Conservation (phyloP, 2,888 invertebrate species). For the Thecophora atra region DNA sequence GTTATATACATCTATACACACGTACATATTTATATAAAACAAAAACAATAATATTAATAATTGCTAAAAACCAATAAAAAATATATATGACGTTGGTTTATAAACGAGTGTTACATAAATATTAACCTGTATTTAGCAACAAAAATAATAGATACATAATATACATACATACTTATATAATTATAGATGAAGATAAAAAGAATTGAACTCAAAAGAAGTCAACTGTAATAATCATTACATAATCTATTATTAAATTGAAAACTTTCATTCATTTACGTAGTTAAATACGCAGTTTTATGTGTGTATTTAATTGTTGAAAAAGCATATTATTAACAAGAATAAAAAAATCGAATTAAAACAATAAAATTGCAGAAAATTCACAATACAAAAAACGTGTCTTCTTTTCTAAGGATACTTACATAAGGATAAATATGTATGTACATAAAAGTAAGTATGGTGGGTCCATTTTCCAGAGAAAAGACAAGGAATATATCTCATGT, state of each 20-base stretch:
- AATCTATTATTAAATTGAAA: constrained; percentile 8
- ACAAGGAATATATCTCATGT: too few relatives aligned
- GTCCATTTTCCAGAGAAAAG: not conserved
- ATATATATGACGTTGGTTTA: constrained; percentile 12
- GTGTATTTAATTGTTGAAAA: constrained; percentile 55
- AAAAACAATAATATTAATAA: constrained; percentile 13
- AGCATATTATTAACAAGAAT: constrained; percentile 29
- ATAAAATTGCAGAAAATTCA: constrained; percentile 50
- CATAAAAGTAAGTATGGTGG: not conserved
- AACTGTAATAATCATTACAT: too few relatives aligned
- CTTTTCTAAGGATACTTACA: not conserved
- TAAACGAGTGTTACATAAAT: constrained; percentile 16
- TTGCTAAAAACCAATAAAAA: not conserved
- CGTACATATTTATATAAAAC: constrained; percentile 5
- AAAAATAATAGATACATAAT: not conserved
- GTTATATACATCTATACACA: not conserved
- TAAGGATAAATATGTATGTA: not conserved
- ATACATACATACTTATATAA: not conserved
- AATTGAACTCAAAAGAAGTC: constrained; percentile 14
- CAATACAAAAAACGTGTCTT: constrained; percentile 12
- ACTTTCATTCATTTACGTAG: constrained; percentile 47
- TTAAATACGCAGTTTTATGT: constrained; percentile 46
- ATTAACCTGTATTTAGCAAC: constrained; percentile 18
- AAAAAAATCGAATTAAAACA: constrained; percentile 44
- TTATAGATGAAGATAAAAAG: constrained; percentile 14